These are phyloP conservation scores for Hippasteria phrygiana DNA, from an alignment of 53 echinoderm and acorn worm species.

Conservation along the genomic window DNA sequence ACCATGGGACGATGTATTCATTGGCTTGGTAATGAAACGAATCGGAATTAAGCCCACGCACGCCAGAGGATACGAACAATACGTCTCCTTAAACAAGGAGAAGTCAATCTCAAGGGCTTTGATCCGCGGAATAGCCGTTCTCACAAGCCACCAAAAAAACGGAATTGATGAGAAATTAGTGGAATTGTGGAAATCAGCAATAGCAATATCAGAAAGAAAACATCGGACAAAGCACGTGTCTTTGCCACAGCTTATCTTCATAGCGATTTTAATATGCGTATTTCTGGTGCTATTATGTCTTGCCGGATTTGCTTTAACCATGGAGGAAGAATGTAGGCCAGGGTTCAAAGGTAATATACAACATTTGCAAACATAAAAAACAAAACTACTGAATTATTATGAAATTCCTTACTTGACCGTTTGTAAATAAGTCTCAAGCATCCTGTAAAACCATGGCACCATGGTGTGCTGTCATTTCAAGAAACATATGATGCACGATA, in stretches of 20 bases:
- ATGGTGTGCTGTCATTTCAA: too few species aligned
- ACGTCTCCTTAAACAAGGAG: not conserved
- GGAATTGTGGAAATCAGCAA: constrained; percentile 7
- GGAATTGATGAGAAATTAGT: constrained; percentile 8
- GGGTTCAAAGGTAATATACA: too few species aligned
- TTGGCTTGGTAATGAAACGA: constrained; percentile 39
- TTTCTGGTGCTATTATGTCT: not conserved
- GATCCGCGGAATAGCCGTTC: not conserved
- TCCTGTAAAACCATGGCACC: too few species aligned
- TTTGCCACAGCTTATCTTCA: not conserved
- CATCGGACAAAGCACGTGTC: not conserved
- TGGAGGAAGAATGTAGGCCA: too few species aligned
- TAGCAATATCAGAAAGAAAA: not conserved
- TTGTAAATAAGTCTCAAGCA: too few species aligned
- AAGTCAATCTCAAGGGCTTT: not conserved
- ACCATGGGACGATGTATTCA: constrained; percentile 48
- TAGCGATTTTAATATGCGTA: not conserved
- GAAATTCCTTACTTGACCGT: too few species aligned
- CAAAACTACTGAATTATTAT: too few species aligned
- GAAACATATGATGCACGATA: too few species aligned
- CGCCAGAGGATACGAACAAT: constrained; percentile 12
- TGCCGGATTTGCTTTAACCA: too few species aligned
- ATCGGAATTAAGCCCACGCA: constrained; percentile 31
- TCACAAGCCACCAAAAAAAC: not conserved
- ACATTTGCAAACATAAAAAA: too few species aligned